Conservation (phyloP, 2,113 vertebrate species). For the Pygoscelis antarcticus region DNA sequence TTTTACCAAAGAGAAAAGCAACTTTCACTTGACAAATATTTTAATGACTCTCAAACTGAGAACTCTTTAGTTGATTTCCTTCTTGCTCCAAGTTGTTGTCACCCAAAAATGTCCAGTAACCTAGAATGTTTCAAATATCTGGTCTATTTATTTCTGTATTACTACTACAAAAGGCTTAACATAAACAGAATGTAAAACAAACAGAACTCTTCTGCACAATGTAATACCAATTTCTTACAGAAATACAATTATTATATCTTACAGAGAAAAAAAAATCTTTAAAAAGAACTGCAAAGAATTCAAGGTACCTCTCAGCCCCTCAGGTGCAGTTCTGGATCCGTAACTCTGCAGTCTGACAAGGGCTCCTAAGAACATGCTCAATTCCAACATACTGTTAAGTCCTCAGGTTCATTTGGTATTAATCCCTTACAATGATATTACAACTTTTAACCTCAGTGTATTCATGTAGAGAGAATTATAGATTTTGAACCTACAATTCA, state of each 20-base stretch:
- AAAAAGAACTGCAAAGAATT: not conserved
- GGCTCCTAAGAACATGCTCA: not conserved
- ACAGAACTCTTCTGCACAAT: not conserved
- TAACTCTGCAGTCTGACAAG: not conserved
- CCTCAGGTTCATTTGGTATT: not conserved
- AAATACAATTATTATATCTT: not conserved
- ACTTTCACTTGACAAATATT: not conserved
- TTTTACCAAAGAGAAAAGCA: not conserved
- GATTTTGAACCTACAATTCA: not conserved
- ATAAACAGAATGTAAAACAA: not conserved
- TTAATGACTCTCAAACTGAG: not conserved
- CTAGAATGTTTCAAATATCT: not conserved
- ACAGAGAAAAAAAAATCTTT: not conserved
- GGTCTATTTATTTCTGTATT: not conserved
- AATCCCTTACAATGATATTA: not conserved
- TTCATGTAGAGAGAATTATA: not conserved
- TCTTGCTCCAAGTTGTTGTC: not conserved
- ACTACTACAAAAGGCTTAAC: not conserved
- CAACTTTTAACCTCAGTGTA: not conserved
- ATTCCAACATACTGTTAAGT: not conserved
- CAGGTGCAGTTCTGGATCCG: not conserved
- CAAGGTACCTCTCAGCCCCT: not conserved
- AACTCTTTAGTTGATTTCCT: not conserved
- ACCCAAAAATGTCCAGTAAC: not conserved
- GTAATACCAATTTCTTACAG: not conserved